A percentile compares a stretch with the other conserved stretches of the same genome.
These are phyloP conservation scores for Diogma glabrata DNA, from an alignment of 2,888 invertebrate species.

Conservation along the genomic window DNA sequence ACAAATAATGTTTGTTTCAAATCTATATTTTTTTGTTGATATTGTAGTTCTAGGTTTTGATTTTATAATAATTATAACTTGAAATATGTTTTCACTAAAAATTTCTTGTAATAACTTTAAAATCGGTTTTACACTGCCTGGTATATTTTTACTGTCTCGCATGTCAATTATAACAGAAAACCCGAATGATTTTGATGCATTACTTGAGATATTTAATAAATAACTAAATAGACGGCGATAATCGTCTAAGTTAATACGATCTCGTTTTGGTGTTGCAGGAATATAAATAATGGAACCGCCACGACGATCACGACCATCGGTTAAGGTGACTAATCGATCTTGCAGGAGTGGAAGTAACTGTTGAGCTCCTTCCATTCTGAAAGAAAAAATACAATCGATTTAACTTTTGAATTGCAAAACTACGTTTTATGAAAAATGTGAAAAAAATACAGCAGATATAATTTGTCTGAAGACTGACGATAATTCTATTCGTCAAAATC, in stretches of 20 bases:
- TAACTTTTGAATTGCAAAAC: too few species aligned
- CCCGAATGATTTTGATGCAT: slow-evolving; percentile 52
- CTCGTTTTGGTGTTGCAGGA: slow-evolving; percentile 74
- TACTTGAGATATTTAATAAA: slow-evolving; percentile 77
- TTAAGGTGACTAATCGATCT: slow-evolving; percentile 87
- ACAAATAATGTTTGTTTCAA: slow-evolving; percentile 96
- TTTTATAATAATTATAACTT: slow-evolving; percentile 94
- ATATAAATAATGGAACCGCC: slow-evolving; percentile 90
- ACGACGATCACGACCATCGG: slow-evolving; percentile 88
- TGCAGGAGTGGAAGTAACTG: slow-evolving; percentile 91
- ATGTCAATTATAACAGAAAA: slow-evolving; percentile 97
- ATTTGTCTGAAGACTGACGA: too few species aligned
- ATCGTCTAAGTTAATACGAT: slow-evolving; percentile 88
- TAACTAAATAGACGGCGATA: slow-evolving; percentile 84
- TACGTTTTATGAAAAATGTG: too few species aligned
- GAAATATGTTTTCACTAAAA: slow-evolving; percentile 84
- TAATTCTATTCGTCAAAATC: too few species aligned
- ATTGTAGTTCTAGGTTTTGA: slow-evolving; percentile 96
- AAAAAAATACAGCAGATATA: too few species aligned
- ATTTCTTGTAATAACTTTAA: slow-evolving; percentile 94
- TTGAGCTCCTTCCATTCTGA: slow-evolving; percentile 73
- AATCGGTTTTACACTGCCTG: slow-evolving; percentile 93
- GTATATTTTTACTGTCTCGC: slow-evolving; percentile 72
- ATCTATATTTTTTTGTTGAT: slow-evolving; percentile 96
- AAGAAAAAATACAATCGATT: too few species aligned